Evolutionary conservation across 2,888 invertebrate genomes (phyloP).

Genomic region (Argyra leucocephala): DNA sequence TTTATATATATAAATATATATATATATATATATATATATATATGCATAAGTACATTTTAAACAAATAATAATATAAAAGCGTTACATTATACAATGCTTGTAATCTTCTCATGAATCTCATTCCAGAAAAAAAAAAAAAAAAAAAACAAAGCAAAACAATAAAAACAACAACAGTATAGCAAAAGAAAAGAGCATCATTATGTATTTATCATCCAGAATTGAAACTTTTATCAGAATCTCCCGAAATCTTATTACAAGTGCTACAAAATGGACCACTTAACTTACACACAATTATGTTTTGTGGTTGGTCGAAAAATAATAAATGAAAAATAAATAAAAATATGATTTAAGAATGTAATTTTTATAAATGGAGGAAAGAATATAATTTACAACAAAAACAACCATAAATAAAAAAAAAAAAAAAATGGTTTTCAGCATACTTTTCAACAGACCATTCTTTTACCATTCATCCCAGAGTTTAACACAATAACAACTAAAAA

Average conservation of each 20-base stretch:
- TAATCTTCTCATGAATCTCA: constrained; percentile 1
- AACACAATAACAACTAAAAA: neutral
- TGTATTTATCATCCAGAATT: no score
- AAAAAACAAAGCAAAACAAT: no score
- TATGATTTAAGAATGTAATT: constrained; percentile 6
- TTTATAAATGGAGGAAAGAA: constrained; percentile 2
- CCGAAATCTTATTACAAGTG: neutral
- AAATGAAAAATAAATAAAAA: neutral
- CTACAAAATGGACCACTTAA: constrained; percentile 6
- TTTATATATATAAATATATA: no score
- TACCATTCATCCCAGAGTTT: neutral
- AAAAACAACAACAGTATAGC: no score
- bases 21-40: no score
- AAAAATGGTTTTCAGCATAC: neutral
- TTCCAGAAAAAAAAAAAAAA: neutral
- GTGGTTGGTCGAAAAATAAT: constrained; percentile 1
- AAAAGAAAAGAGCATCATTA: no score
- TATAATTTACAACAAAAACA: no score
- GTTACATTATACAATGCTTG: neutral
- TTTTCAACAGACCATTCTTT: constrained; percentile 1
- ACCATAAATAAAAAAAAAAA: neutral
- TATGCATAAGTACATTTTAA: no score
- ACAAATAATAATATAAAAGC: no score
- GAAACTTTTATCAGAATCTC: neutral
- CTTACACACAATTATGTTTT: constrained; percentile 4